Evolutionary conservation across 2,797 vertebrate species (phyloP).

Genomic region (Coendou prehensilis): DNA sequence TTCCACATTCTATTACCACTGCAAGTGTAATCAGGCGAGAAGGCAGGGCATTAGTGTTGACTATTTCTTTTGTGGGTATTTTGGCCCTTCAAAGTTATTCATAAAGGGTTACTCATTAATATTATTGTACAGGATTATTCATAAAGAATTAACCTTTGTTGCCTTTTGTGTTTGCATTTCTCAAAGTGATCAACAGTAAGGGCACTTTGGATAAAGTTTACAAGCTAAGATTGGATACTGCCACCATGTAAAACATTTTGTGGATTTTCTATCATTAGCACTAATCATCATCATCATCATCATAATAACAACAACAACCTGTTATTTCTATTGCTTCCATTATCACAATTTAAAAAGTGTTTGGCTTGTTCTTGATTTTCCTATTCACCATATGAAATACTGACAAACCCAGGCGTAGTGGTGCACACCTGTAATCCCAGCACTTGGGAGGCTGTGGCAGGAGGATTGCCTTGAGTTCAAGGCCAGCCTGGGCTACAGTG

Average conservation of each 20-base stretch:
- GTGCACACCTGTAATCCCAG: background rate
- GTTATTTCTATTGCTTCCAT: background rate
- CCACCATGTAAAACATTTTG: background rate
- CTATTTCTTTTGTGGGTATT: background rate
- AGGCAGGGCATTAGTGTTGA: background rate
- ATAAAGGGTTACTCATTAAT: background rate
- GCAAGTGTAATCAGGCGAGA: background rate
- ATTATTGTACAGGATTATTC: background rate
- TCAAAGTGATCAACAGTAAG: background rate
- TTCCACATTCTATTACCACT: background rate
- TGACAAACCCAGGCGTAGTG: background rate
- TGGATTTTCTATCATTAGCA: background rate
- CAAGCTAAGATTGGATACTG: background rate
- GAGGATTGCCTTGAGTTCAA: background rate
- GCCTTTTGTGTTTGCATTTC: slow-evolving; percentile 42
- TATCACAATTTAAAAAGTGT: background rate
- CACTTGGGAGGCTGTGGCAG: background rate
- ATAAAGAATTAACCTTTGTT: background rate
- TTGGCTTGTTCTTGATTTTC: background rate
- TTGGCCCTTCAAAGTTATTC: background rate
- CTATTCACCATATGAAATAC: background rate
- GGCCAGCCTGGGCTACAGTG: background rate
- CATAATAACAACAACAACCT: background rate
- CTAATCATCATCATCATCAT: background rate
- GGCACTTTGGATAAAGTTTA: background rate